These are phyloP conservation scores for Rhyacichthys aspro DNA, from an alignment of 2,797 vertebrate genomes.

Conservation along the genomic window DNA sequence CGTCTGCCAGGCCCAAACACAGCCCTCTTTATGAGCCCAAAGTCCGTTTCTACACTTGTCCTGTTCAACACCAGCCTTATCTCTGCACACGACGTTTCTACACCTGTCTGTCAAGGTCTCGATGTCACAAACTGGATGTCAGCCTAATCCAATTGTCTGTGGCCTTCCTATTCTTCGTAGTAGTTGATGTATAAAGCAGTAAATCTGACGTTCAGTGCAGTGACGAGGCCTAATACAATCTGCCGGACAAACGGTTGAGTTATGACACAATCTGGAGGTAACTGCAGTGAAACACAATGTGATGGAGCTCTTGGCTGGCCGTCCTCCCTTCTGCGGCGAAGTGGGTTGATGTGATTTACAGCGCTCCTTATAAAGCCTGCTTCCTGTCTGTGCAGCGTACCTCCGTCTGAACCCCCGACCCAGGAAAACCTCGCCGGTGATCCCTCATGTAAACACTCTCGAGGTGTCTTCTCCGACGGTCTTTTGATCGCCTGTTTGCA, in stretches of 20 bases:
- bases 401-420: conserved; percentile 30
- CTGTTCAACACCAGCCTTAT: conserved; percentile 5
- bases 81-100: conserved; percentile 10
- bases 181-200: conserved; percentile 55
- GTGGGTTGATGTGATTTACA: conserved; percentile 62
- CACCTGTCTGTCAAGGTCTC: conserved; percentile 35
- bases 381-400: conserved; percentile 50
- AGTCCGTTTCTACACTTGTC: conserved; percentile 4
- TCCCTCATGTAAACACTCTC: conserved; percentile 52
- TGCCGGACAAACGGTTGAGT: conserved; percentile 65
- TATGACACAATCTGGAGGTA: conserved; percentile 68
- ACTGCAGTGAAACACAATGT: conserved; percentile 51
- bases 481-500: conserved; percentile 55
- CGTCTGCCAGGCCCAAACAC: conserved; percentile 28
- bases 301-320: conserved; percentile 29
- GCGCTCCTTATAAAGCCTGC: conserved; percentile 46
- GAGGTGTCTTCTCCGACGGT: conserved; percentile 29
- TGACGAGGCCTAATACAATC: conserved; percentile 71
- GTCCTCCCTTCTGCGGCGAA: conserved; percentile 45
- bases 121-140: conserved; percentile 32
- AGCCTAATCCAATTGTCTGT: conserved; percentile 55
- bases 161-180: conserved; percentile 52
- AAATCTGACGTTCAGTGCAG: conserved; percentile 64
- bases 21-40: conserved; percentile 6
- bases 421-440: conserved; percentile 27